Percentiles rank a stretch among this genome's conserved stretches.
These are phyloP conservation scores for Allobates femoralis DNA, from an alignment of 2,797 vertebrate species.

Conservation along the genomic window DNA sequence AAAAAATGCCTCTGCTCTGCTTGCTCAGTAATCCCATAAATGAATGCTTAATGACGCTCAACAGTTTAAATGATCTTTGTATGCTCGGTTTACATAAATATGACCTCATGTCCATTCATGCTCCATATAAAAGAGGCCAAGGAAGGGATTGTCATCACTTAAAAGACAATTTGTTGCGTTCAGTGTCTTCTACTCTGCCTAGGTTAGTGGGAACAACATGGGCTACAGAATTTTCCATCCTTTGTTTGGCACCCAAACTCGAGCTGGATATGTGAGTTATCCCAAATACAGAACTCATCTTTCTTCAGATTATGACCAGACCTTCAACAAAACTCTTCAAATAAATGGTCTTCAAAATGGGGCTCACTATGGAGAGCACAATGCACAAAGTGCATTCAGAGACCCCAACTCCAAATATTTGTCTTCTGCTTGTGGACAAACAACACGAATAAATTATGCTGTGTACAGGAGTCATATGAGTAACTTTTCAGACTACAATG, in stretches of 20 bases:
- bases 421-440: background rate
- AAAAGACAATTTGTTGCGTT: background rate
- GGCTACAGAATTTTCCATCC: background rate
- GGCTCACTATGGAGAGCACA: background rate
- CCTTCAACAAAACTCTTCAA: background rate
- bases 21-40: constrained; percentile 21
- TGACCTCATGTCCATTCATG: constrained; percentile 30
- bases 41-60: background rate
- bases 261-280: background rate
- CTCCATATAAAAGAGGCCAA: constrained; percentile 34
- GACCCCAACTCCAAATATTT: background rate
- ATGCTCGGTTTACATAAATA: constrained; percentile 19
- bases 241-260: background rate
- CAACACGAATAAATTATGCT: background rate
- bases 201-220: constrained; percentile 9
- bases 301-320: background rate
- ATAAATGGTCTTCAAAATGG: background rate
- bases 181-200: background rate
- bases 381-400: background rate
- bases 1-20: background rate
- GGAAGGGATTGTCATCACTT: background rate
- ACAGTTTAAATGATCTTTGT: background rate
- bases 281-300: background rate
- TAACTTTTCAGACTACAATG: background rate
- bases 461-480: background rate